Evolutionary conservation across 1,140 invertebrate species (phyloP), one percentile per base, ranked within the genome.

Genomic region (Ostrea edulis): DNA sequence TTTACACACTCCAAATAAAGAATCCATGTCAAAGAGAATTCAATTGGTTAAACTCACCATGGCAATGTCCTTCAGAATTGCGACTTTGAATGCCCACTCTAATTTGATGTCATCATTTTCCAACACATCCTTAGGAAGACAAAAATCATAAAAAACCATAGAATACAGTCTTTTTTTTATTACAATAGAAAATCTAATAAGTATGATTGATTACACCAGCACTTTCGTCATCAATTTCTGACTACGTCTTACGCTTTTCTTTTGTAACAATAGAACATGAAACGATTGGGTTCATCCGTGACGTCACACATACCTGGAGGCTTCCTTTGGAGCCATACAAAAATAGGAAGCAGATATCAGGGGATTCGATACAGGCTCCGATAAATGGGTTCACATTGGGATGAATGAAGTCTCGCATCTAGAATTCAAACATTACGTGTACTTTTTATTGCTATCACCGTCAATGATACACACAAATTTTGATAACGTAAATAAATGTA

Each of bases 21-120:
- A 44, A 44, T 44, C 5, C 35, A 44, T 44, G 35, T 5, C 35
- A 1, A 44, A 44, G 35, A 44, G 35, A 44, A 5, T 44, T 44
- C 2, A 44, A 5, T 44, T 29, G 5, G 0, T 52, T 83, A 53
- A 52, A 87, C 92, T 92, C 93, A 96, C 96, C 94, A 96, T 96
- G 0, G 98, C 97, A 86, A 99, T 97, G 94, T 99, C 98, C 92
- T 98, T 97, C 95, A 99, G 98, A 65, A 99, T 95, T 29, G 98
- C 98, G 93, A 98, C 97, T 93, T 97, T 97, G 94, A 99, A 99
- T 95, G 98, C 97, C 96, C 97, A 97, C 94, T 99, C 98, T 88
- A 99, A 95, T 92, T 97, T 97, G 51, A 99, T 97, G 89, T 98
- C 96, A 52, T 98, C 97, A 94, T 99, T 98, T 93, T 98, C 97